A percentile compares a stretch with the other conserved stretches of the same genome.
These are phyloP conservation scores for Drosophila sp. DNA, from an alignment of 1,140 invertebrate species.

Conservation along the genomic window DNA sequence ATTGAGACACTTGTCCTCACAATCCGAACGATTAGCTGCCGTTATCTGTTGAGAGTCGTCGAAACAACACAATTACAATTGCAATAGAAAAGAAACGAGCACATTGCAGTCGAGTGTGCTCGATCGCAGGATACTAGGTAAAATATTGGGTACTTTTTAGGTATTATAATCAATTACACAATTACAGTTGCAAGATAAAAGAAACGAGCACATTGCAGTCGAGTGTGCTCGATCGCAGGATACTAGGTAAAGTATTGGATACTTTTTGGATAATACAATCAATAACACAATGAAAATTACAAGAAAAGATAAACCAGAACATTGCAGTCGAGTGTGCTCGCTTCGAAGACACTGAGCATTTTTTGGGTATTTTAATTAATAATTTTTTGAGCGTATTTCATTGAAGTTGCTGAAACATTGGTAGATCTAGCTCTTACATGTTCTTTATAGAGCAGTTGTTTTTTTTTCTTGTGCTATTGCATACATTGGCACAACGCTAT, in stretches of 20 bases:
- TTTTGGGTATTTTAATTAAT: too few species aligned
- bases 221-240: background rate
- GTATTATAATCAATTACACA: too few species aligned
- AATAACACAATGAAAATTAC: conserved; percentile 2
- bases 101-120: background rate
- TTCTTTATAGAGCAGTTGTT: too few species aligned
- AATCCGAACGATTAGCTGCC: conserved; percentile 93
- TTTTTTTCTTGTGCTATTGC: background rate
- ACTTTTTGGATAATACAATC: too few species aligned
- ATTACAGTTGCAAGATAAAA: background rate
- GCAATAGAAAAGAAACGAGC: background rate
- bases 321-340: background rate
- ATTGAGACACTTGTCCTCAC: conserved; percentile 95
- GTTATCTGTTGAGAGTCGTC: conserved; percentile 85
- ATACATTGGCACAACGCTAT: too few species aligned
- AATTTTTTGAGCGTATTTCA: too few species aligned
- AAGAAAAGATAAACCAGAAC: background rate
- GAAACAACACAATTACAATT: conserved; percentile 10
- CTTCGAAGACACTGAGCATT: too few species aligned
- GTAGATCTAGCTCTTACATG: too few species aligned
- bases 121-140: background rate
- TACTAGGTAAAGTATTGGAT: too few species aligned
- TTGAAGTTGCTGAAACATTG: too few species aligned
- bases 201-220: background rate
- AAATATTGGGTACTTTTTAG: too few species aligned